Evolutionary conservation across 2,113 vertebrate species (phyloP), one percentile per base, ranked within the genome.

Genomic region (Nymphicus hollandicus): DNA sequence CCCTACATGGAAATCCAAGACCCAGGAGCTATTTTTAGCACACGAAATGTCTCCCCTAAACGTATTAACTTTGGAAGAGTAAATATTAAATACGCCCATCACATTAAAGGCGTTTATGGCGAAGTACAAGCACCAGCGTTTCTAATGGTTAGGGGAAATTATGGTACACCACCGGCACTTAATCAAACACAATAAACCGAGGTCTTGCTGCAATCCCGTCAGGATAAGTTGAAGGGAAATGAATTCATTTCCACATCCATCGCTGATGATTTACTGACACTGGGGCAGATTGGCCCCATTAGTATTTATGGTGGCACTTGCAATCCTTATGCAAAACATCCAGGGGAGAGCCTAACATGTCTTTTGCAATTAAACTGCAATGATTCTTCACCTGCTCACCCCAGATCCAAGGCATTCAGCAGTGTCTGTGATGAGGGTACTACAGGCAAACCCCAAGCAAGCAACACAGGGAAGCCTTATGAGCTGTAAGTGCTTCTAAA

Each of bases 1-100:
- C 95, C 96, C 95, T 97, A 95, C 79, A 96, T 95, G 93, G 97
- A 88, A 88, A 93, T 96, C 79, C 58, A 91, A 83, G 86, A 39
- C 74, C 82, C 73, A 79, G 60, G 69, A 76, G 47, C 93, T 97
- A 96, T 94, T 94, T 97, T 97, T 95, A 95, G 96, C 53, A 35
- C 55, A 20, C 16, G 65, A 53, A 90, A 92, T 64, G 61, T 61
- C 87, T 96, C 81, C 83, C 46, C 68, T 93, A 93, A 89, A 96
- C 52, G 86, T 68, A 89, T 95, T 86, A 89, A 81, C 89, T 81
- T 87, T 20, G 88, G 89, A 92, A 81, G 80, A 78, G 73, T 92
- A 91, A 96, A 94, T 87, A 91, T 91, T 95, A 93, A 96, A 89
- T 78, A 78, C n/a, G 50, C 68, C 82, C 65, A 49, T 89, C 55